Percentiles rank a stretch among this genome's conserved stretches.
Evolutionary conservation across 2,113 vertebrate species (phyloP).

Genomic region (Columba janthina): DNA sequence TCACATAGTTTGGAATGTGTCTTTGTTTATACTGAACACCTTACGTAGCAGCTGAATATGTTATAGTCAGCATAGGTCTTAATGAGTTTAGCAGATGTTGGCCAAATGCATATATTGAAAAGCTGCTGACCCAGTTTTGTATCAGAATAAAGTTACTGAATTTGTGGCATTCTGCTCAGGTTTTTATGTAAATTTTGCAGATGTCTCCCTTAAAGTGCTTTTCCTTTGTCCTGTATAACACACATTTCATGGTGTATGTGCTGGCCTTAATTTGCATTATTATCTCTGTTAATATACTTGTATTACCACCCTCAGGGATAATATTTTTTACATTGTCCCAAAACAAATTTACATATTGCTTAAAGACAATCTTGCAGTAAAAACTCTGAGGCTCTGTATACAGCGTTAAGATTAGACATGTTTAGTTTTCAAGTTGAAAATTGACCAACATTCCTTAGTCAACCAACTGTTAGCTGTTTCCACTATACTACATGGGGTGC

Average conservation of each 20-base stretch:
- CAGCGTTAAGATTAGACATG: background rate
- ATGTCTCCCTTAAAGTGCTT: background rate
- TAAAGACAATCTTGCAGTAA: background rate
- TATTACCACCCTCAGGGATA: background rate
- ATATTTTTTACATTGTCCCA: background rate
- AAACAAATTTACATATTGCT: background rate
- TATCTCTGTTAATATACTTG: background rate
- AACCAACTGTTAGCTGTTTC: background rate
- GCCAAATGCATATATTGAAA: background rate
- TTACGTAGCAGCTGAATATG: rapidly evolving
- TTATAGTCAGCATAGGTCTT: background rate
- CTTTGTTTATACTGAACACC: background rate
- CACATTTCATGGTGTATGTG: background rate
- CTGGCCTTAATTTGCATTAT: background rate
- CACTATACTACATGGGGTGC: background rate
- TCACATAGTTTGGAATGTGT: background rate
- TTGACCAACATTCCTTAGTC: background rate
- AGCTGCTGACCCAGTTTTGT: background rate
- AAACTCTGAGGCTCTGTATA: background rate
- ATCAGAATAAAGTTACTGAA: background rate
- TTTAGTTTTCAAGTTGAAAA: background rate
- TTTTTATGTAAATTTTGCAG: background rate
- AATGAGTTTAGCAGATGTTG: background rate
- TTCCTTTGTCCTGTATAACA: background rate
- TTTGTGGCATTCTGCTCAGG: background rate